A percentile compares a stretch with the other conserved stretches of the same genome.
Conservation (phyloP, 2,888 invertebrate genomes). For the Baccha elongata region DNA sequence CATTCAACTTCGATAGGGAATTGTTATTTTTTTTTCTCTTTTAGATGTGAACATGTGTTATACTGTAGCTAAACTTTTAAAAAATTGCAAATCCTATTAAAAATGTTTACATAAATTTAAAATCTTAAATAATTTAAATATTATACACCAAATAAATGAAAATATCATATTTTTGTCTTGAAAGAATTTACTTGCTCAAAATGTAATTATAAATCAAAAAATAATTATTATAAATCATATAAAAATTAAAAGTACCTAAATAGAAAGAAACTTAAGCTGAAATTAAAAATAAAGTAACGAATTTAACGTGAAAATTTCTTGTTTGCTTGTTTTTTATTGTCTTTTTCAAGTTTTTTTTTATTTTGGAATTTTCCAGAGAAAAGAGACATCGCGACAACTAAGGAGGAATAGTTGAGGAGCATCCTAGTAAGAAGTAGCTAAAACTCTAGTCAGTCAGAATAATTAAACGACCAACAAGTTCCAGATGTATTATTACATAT, state of each 20-base stretch:
- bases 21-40: conserved; percentile 20
- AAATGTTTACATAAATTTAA: conserved; percentile 17
- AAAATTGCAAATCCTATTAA: conserved; percentile 27
- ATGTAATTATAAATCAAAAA: conserved; percentile 6
- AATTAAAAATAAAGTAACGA: conserved; percentile 32
- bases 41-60: conserved; percentile 46
- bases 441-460: no score
- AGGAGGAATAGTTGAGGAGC: no score
- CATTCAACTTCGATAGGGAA: conserved; percentile 17
- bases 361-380: no score
- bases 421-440: no score
- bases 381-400: no score
- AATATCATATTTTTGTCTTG: conserved; percentile 53
- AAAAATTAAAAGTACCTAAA: conserved; percentile 20
- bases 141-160: conserved; percentile 40
- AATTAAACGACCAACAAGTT: no score
- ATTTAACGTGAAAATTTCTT: conserved; percentile 2
- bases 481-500: no score
- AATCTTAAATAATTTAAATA: not conserved
- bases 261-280: conserved; percentile 6
- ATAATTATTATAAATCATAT: conserved; percentile 27
- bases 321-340: conserved; percentile 7
- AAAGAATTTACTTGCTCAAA: conserved; percentile 64
- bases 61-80: conserved; percentile 50
- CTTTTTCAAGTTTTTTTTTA: no score